A percentile compares a stretch with the other conserved stretches of the same genome.
Conservation (phyloP, 2,797 vertebrate genomes). For the Syngnathus acus region DNA sequence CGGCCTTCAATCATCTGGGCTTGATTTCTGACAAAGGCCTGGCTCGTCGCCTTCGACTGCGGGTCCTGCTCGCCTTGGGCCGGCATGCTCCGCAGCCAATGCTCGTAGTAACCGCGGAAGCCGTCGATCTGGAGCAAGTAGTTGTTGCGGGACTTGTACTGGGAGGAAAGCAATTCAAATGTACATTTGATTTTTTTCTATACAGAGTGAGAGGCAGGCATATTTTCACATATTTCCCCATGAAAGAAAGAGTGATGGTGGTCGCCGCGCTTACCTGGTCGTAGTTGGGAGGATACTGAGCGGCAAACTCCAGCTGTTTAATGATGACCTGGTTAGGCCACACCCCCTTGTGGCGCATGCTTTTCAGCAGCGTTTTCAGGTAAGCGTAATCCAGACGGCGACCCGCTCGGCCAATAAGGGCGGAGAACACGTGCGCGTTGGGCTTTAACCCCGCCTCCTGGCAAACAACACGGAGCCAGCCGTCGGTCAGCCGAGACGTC, state of each 20-base stretch:
- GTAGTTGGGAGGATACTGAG: conserved; percentile 83
- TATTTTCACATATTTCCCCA: not conserved
- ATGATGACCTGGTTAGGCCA: conserved; percentile 86
- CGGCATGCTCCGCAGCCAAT: conserved; percentile 83
- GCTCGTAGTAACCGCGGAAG: conserved; percentile 89
- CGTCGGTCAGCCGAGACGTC: not conserved
- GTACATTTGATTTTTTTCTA: not conserved
- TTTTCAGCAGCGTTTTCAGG: conserved; percentile 76
- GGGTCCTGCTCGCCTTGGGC: conserved; percentile 58
- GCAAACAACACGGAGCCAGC: not conserved
- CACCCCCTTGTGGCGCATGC: conserved; percentile 74
- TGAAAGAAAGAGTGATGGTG: not conserved
- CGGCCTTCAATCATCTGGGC: conserved; percentile 9
- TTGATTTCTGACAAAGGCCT: conserved; percentile 2
- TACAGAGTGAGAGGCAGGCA: too few species aligned
- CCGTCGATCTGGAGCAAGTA: conserved; percentile 89
- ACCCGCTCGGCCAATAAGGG: conserved; percentile 77
- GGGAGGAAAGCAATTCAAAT: not conserved
- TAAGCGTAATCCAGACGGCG: conserved; percentile 82
- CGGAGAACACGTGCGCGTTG: conserved; percentile 81
- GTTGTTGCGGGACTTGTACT: conserved; percentile 84
- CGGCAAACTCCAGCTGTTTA: conserved; percentile 85
- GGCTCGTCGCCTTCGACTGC: conserved; percentile 11
- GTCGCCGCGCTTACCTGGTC: conserved; percentile 70
- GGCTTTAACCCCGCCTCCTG: conserved; percentile 77